Evolutionary conservation across 2,888 invertebrate genomes (phyloP).

Genomic region (Dynastes maya): DNA sequence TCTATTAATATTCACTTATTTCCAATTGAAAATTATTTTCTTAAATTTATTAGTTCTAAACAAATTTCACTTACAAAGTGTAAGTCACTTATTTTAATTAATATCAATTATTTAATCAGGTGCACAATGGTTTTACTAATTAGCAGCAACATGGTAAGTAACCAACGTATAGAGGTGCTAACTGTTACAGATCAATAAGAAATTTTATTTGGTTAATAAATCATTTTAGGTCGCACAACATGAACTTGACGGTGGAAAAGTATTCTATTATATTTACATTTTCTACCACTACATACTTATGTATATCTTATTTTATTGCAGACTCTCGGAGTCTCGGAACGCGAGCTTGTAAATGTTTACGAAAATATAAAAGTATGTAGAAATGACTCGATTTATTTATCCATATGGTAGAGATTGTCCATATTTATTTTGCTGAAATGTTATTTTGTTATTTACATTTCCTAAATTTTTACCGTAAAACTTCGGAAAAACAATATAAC

Average conservation of each 20-base stretch:
- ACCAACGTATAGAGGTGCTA: neutral
- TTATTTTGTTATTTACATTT: too few species aligned
- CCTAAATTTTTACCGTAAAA: neutral
- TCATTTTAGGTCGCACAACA: neutral
- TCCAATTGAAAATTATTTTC: neutral
- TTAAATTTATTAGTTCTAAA: neutral
- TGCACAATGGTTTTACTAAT: neutral
- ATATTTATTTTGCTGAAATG: too few species aligned
- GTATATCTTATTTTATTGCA: too few species aligned
- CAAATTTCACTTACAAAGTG: neutral
- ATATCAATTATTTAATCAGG: neutral
- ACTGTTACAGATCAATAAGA: neutral
- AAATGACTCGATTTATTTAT: too few species aligned
- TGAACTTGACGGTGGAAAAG: too few species aligned
- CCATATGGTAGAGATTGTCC: too few species aligned
- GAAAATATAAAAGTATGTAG: too few species aligned
- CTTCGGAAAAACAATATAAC: neutral
- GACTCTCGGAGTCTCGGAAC: too few species aligned
- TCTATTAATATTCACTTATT: too few species aligned
- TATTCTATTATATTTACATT: too few species aligned
- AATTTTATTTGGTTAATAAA: conserved; percentile 4
- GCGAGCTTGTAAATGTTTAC: too few species aligned
- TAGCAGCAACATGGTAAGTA: neutral
- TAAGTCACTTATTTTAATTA: neutral
- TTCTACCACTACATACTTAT: neutral